phyloP scores from a whole-genome alignment of 2,797 vertebrate genomes.

The Paramormyrops hopkinsi region DNA sequence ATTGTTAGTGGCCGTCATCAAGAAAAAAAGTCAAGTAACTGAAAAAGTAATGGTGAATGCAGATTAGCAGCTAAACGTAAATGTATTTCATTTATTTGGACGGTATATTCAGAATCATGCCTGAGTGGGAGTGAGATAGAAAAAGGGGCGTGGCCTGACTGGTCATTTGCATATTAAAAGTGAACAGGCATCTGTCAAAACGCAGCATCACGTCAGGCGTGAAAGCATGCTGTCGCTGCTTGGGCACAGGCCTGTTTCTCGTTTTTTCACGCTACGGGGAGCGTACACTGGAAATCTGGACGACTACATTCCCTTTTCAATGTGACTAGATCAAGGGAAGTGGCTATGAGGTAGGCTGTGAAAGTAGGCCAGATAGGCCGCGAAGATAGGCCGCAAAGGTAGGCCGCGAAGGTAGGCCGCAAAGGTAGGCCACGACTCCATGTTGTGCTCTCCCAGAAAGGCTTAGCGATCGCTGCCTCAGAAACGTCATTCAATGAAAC shows the following conservation, averaged over 20 bases:
- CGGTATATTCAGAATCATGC: neutral
- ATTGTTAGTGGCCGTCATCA: too few relatives aligned
- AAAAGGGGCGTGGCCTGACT: neutral
- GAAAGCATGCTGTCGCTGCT: neutral
- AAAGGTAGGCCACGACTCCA: neutral
- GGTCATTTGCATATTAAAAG: conserved; percentile 17
- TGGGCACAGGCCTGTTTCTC: neutral
- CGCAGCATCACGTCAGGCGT: neutral
- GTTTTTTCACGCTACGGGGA: neutral
- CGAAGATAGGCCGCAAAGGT: neutral
- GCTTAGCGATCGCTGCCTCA: neutral
- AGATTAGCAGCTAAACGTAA: neutral
- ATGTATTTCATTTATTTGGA: conserved; percentile 4
- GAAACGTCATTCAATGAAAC: neutral
- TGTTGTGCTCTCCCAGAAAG: neutral
- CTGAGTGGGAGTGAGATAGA: neutral
- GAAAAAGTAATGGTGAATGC: neutral
- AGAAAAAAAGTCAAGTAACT: neutral
- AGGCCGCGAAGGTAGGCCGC: neutral
- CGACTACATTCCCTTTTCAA: neutral
- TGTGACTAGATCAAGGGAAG: neutral
- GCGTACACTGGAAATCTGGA: neutral
- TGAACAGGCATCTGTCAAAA: neutral
- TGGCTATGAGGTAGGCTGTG: neutral
- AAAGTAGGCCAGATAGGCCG: neutral